These are phyloP conservation scores for Sigmodon hispidus DNA, from an alignment of 2,113 vertebrate species.

Conservation along the genomic window DNA sequence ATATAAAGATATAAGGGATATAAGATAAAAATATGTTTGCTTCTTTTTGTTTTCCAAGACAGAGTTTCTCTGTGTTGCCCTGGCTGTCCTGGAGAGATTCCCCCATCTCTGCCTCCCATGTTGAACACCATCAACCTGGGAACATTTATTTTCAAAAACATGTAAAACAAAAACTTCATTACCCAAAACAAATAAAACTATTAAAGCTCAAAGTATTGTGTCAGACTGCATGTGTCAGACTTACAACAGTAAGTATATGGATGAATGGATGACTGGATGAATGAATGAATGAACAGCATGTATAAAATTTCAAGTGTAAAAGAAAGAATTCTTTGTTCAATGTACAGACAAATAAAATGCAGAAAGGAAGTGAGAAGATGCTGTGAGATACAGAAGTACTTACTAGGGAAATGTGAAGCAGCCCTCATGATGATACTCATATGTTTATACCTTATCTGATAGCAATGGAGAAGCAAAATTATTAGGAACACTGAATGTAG, in stretches of 20 bases:
- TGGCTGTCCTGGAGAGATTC: not conserved
- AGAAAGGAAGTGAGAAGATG: not conserved
- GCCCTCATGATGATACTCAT: not conserved
- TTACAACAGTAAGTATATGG: not conserved
- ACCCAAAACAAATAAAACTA: constrained; percentile 36
- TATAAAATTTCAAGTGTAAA: not conserved
- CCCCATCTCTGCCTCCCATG: not conserved
- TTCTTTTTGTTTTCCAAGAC: not conserved
- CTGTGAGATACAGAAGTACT: not conserved
- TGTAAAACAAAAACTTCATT: constrained; percentile 31
- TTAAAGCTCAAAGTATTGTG: constrained; percentile 46
- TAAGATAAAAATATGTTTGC: too few species aligned
- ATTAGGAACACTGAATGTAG: not conserved
- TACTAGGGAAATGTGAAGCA: too few species aligned
- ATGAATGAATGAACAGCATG: too few species aligned
- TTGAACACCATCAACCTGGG: not conserved
- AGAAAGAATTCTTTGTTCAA: not conserved
- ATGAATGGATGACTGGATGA: not conserved
- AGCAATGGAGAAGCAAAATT: not conserved
- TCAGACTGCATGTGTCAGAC: not conserved
- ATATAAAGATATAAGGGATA: too few species aligned
- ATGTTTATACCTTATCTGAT: not conserved
- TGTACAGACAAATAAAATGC: not conserved
- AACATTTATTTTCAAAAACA: not conserved
- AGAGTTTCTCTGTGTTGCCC: not conserved